Percentiles rank a stretch among this genome's conserved stretches.
Conservation (phyloP, 92 coral and sea anemone genomes). For the Epizoanthus rinbou region DNA sequence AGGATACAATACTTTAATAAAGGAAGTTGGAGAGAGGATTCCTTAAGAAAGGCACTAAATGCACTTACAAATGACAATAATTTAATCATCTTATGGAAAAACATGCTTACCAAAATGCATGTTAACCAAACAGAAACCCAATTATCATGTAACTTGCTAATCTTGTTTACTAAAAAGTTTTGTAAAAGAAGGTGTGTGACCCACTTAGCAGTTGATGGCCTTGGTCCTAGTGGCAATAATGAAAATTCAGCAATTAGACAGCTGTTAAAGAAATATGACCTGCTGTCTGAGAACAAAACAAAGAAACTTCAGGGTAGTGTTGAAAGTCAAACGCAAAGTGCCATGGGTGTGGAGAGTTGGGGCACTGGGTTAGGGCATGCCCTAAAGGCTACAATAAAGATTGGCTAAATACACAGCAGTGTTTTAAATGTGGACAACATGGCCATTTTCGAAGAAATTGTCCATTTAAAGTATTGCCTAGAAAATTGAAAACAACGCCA, state of each 20-base stretch:
- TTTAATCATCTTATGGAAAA: neutral
- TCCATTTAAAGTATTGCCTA: neutral
- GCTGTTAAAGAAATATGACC: conserved; percentile 42
- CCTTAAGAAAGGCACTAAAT: neutral
- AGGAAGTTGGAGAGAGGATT: conserved; percentile 4
- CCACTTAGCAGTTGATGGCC: conserved; percentile 50
- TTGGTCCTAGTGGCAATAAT: conserved; percentile 39
- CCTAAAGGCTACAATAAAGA: conserved; percentile 27
- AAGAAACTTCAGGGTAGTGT: no score
- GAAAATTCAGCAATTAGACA: conserved; percentile 46
- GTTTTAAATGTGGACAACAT: conserved; percentile 43
- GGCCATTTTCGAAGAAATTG: conserved; percentile 40
- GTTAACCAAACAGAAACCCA: conserved; percentile 30
- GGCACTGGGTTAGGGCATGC: neutral
- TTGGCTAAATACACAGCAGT: conserved; percentile 43
- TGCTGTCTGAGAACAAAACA: no score
- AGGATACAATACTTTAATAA: neutral
- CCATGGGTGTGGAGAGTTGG: neutral
- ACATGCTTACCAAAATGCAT: conserved; percentile 9
- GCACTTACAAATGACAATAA: neutral
- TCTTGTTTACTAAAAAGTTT: conserved; percentile 22
- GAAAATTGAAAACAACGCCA: neutral
- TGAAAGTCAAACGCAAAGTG: neutral
- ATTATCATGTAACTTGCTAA: conserved; percentile 31
- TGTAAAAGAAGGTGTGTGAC: conserved; percentile 47